Percentiles rank a stretch among this genome's conserved stretches.
These are phyloP conservation scores for Protodeltote pygarga DNA, from an alignment of 2,888 invertebrate genomes.

Conservation along the genomic window DNA sequence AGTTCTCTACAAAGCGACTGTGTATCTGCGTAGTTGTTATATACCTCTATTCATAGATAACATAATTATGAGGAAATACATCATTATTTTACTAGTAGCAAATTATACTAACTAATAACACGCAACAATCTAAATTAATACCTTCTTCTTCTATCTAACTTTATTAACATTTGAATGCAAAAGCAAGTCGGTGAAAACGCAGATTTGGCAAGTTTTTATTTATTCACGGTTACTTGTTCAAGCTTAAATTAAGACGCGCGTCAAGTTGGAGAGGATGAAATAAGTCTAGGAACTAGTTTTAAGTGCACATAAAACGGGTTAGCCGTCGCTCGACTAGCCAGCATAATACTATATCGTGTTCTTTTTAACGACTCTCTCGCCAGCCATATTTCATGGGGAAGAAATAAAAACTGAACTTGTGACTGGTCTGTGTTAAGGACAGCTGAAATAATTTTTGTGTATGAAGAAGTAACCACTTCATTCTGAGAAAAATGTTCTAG, in stretches of 20 bases:
- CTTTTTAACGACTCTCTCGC: constrained; percentile 78
- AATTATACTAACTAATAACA: no score
- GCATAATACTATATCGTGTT: constrained; percentile 77
- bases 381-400: constrained; percentile 71
- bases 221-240: constrained; percentile 59
- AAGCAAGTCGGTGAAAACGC: constrained; percentile 17
- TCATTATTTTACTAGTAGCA: no score
- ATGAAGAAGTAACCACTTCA: constrained; percentile 29
- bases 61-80: no score
- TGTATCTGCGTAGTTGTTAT: no score
- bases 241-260: constrained; percentile 79
- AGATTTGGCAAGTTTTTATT: constrained; percentile 60
- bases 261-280: constrained; percentile 77
- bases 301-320: constrained; percentile 82
- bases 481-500: constrained; percentile 17
- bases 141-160: no score
- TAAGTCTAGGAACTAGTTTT: constrained; percentile 77
- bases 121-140: no score
- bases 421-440: constrained; percentile 50
- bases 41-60: no score
- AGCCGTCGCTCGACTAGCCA: constrained; percentile 69
- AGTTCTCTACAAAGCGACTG: no score
- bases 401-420: constrained; percentile 73
- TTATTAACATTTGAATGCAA: constrained; percentile 1
- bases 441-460: constrained; percentile 52